phyloP scores from a whole-genome alignment of 2,113 vertebrate genomes.

The Vombatus ursinus region DNA sequence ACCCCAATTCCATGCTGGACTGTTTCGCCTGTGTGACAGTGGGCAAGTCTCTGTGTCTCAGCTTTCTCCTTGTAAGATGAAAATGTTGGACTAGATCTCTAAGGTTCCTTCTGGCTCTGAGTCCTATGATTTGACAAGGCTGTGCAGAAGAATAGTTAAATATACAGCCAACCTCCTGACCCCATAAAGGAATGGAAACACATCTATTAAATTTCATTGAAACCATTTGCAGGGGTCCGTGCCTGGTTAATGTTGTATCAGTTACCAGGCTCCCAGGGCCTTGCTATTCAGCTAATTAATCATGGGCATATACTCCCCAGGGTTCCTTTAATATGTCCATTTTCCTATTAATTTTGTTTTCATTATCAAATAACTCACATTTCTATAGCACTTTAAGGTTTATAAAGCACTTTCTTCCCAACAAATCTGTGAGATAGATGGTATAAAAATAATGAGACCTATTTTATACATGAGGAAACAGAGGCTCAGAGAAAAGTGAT shows the following conservation, averaged over 20 bases:
- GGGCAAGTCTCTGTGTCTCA: not conserved
- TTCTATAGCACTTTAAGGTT: not conserved
- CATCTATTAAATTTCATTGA: constrained; percentile 61
- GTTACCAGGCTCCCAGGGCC: constrained; percentile 55
- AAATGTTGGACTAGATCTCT: not conserved
- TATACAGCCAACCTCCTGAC: not conserved
- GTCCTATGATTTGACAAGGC: not conserved
- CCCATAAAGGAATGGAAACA: constrained; percentile 61
- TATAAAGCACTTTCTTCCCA: not conserved
- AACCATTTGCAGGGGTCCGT: constrained; percentile 40
- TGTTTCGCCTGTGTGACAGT: not conserved
- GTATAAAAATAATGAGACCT: not conserved
- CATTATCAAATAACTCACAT: not conserved
- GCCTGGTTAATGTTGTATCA: constrained; percentile 32
- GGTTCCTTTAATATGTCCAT: constrained; percentile 6
- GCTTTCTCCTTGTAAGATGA: not conserved
- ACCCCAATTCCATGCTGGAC: not conserved
- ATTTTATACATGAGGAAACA: constrained; percentile 5
- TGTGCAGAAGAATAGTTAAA: not conserved
- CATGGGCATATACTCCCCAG: constrained; percentile 27
- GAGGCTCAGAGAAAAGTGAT: not conserved
- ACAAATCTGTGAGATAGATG: not conserved
- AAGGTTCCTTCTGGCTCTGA: not conserved
- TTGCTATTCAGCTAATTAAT: constrained; percentile 23
- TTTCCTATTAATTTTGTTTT: not conserved